phyloP scores from a whole-genome alignment of 2,888 invertebrate genomes.

The Folsomia manolachei region DNA sequence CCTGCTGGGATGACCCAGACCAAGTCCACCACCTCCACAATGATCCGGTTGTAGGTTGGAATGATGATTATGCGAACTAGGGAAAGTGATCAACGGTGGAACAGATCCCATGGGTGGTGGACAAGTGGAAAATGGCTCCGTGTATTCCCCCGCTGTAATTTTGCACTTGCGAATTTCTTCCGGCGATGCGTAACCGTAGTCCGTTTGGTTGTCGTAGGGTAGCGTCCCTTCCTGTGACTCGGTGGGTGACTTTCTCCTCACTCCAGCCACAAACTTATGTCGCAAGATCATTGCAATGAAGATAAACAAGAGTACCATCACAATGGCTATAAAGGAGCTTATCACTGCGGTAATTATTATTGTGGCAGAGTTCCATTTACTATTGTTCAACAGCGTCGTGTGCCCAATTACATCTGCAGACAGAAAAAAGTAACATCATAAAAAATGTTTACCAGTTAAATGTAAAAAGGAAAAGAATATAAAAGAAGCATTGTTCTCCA shows the following conservation, averaged over 20 bases:
- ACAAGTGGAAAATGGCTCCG: constrained; percentile 45
- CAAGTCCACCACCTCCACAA: constrained; percentile 23
- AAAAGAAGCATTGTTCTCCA: constrained; percentile 3
- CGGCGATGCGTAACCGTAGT: constrained; percentile 47
- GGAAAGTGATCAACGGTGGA: constrained; percentile 45
- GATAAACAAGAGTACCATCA: constrained; percentile 45
- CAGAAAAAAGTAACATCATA: neutral
- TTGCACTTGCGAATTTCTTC: constrained; percentile 49
- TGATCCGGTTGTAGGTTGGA: constrained; percentile 16
- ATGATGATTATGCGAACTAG: constrained; percentile 24
- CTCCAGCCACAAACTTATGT: constrained; percentile 33
- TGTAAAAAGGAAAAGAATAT: neutral
- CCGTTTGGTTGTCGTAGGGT: constrained; percentile 46
- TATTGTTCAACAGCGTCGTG: constrained; percentile 29
- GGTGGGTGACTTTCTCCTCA: constrained; percentile 37
- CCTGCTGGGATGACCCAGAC: constrained; percentile 34
- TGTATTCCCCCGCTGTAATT: constrained; percentile 48
- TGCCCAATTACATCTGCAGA: constrained; percentile 28
- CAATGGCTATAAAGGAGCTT: constrained; percentile 48
- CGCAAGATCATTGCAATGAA: constrained; percentile 44
- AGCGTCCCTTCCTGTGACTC: constrained; percentile 46
- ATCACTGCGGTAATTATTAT: constrained; percentile 49
- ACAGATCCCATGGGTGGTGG: constrained; percentile 25
- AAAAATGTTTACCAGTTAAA: neutral
- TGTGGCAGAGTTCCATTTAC: constrained; percentile 46